phyloP scores from a whole-genome alignment of 1,140 invertebrate genomes.

The Calephelis virginiensis region DNA sequence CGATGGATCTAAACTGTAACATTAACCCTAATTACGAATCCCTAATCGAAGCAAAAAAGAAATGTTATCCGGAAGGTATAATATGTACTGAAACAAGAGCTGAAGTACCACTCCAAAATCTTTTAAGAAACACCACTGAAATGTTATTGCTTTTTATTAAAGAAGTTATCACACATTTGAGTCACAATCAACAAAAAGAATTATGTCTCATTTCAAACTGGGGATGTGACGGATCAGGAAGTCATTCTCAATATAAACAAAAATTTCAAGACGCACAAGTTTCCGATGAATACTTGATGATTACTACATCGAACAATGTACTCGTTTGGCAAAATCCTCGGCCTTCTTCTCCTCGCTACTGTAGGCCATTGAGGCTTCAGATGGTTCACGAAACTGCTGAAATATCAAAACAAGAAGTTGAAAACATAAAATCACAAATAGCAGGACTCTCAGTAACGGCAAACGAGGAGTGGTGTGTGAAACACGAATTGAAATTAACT shows the following conservation, averaged over 20 bases:
- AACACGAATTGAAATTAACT: constrained; percentile 1
- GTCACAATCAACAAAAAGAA: constrained; percentile 4
- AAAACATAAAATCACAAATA: background rate
- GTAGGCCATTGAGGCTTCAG: background rate
- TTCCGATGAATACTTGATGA: constrained; percentile 15
- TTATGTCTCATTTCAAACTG: constrained; percentile 21
- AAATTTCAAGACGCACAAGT: constrained; percentile 16
- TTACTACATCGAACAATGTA: background rate
- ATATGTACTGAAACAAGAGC: no score
- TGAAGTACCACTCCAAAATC: no score
- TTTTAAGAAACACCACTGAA: constrained; percentile 22
- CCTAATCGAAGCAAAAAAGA: constrained; percentile 22
- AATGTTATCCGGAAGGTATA: no score
- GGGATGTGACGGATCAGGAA: constrained; percentile 14
- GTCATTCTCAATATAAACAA: constrained; percentile 21
- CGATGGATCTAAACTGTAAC: constrained; percentile 19
- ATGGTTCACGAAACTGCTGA: background rate
- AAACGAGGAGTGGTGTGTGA: background rate
- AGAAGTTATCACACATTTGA: constrained; percentile 22
- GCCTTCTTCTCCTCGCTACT: background rate
- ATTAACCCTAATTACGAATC: constrained; percentile 22
- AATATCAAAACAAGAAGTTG: constrained; percentile 1
- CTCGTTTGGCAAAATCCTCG: background rate
- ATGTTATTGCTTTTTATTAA: constrained; percentile 20
- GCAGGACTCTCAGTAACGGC: constrained; percentile 6